phyloP scores from a whole-genome alignment of 2,888 invertebrate genomes.

The Cacoxenus indagator region DNA sequence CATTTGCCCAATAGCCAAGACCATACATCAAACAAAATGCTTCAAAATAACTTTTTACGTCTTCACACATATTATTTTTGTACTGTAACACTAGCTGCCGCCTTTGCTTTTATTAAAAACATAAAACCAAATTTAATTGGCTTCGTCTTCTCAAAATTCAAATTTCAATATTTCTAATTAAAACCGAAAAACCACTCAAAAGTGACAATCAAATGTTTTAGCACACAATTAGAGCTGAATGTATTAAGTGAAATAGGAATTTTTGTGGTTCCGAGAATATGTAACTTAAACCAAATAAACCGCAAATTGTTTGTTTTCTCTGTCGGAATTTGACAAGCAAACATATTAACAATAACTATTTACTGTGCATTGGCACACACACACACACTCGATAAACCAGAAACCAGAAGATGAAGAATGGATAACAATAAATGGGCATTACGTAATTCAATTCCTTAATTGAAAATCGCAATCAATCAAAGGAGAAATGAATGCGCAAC shows the following conservation, averaged over 20 bases:
- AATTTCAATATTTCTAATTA: no score
- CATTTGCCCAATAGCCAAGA: no score
- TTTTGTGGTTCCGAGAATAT: not conserved
- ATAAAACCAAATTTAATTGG: no score
- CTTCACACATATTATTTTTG: no score
- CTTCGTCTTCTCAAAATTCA: no score
- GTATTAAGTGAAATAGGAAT: not conserved
- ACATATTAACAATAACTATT: not conserved
- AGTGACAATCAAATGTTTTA: not conserved
- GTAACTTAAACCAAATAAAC: not conserved
- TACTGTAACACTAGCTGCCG: no score
- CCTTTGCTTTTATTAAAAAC: no score
- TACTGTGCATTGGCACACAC: not conserved
- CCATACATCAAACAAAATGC: no score
- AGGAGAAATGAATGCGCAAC: slow-evolving; percentile 28
- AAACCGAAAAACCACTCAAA: not conserved
- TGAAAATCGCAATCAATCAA: slow-evolving; percentile 49
- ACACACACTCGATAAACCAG: not conserved
- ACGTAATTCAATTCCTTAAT: slow-evolving; percentile 41
- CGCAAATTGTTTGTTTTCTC: not conserved
- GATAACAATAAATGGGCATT: not conserved
- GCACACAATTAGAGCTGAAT: not conserved
- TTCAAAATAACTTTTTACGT: no score
- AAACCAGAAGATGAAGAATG: not conserved
- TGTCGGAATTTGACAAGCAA: not conserved